Base-by-base conservation (phyloP, 2,113 vertebrate genomes). In the Ptyas mucosa region DNA sequence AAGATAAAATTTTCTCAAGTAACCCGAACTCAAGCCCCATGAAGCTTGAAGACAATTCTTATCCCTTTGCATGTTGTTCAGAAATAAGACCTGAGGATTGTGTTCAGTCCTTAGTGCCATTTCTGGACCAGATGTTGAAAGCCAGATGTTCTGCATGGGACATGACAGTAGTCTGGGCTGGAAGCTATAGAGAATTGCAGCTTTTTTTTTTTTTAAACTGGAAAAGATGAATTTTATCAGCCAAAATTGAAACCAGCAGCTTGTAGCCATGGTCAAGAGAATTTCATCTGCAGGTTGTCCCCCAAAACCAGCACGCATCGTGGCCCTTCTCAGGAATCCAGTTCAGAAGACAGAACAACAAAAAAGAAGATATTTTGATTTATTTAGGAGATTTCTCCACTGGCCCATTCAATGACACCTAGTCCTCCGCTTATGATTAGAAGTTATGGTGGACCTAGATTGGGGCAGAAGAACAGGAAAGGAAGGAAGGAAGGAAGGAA, bases 211-310 rank as follows among this genome's bases (percentile, higher is more conserved):
- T 55, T 21, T 7, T 46, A 46, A 46, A 4, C 26, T 64, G 61
- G 26, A 64, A 64, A 64, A 29, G 61, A 12, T 64, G 10, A 11
- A 12, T 5, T 29, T 64, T n/a, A n/a, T 14, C 26, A 64, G 26
- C 61, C 26, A 5, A 29, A 64, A 14, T n/a, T n/a, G 61, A 64
- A n/a, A 64, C 11, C 4, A n/a, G 61, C 26, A 14, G 26, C 1
- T 64, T 14, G 1, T n/a, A 64, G 24, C 58, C 58, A 11, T 29
- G 8, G 24, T 29, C 58, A 29, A 61, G 29, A 64, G 26, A 64
- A 1, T 1, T 5, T 11, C 61, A n/a, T 64, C 29, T n/a, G 29
- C 11, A n/a, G 4, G 0, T 5, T n/a, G 3, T 0, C 61, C 29
- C n/a, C 61, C 61, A 12, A 64, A n/a, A n/a, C 4, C 29, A 1